phyloP scores from a whole-genome alignment of 2,888 invertebrate species.

The Drosophila lacicola region DNA sequence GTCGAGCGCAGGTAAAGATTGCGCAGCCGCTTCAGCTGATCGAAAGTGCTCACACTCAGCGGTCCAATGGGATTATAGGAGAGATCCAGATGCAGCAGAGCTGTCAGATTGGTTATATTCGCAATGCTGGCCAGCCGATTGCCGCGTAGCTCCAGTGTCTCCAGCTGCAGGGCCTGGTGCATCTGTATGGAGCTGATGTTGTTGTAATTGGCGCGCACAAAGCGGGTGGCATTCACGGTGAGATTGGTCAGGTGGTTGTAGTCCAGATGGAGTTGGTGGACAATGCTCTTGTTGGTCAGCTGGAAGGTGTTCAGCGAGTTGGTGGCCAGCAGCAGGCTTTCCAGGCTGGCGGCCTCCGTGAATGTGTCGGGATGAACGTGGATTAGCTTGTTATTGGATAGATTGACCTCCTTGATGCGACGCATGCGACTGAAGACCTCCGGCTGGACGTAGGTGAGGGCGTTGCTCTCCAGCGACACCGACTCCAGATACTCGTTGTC shows the following conservation, averaged over 20 bases:
- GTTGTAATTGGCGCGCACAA: slow-evolving; percentile 82
- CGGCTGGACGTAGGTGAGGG: slow-evolving; percentile 75
- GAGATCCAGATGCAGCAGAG: slow-evolving; percentile 79
- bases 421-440: slow-evolving; percentile 82
- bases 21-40: slow-evolving; percentile 80
- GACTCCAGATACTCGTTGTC: slow-evolving; percentile 82
- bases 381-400: slow-evolving; percentile 78
- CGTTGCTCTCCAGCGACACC: slow-evolving; percentile 81
- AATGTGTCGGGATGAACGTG: slow-evolving; percentile 82
- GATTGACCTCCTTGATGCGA: slow-evolving; percentile 81
- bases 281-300: slow-evolving; percentile 76
- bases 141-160: slow-evolving; percentile 75
- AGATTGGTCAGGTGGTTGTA: slow-evolving; percentile 78
- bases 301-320: slow-evolving; percentile 75
- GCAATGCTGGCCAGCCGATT: slow-evolving; percentile 78
- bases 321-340: slow-evolving; percentile 72
- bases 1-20: slow-evolving; percentile 77
- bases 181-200: slow-evolving; percentile 74
- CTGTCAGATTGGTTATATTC: slow-evolving; percentile 79
- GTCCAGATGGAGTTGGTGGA: slow-evolving; percentile 79
- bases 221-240: slow-evolving; percentile 79
- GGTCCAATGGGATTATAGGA: slow-evolving; percentile 82
- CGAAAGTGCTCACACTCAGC: slow-evolving; percentile 82
- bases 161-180: slow-evolving; percentile 74
- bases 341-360: slow-evolving; percentile 77